Percentiles rank a stretch among this genome's conserved stretches.
Evolutionary conservation across 2,113 vertebrate species (phyloP).

Genomic region (Cygnus atratus): DNA sequence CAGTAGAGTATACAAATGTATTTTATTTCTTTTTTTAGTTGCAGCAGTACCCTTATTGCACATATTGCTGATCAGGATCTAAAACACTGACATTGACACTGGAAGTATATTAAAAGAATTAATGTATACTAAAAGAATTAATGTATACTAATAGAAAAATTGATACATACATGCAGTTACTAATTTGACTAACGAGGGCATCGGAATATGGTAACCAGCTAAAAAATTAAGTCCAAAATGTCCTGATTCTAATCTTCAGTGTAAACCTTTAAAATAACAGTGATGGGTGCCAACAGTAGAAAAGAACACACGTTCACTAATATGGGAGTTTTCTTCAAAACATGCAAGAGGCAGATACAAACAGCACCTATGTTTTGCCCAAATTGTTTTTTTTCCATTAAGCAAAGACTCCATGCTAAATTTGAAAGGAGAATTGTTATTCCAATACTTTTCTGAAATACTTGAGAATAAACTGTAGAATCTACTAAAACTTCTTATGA

Average conservation of each 20-base stretch:
- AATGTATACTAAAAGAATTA: not conserved
- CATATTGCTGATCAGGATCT: not conserved
- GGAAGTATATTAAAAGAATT: not conserved
- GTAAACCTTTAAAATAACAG: not conserved
- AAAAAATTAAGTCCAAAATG: not conserved
- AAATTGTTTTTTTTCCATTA: not conserved
- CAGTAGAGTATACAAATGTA: not conserved
- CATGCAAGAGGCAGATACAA: not conserved
- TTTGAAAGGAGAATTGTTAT: not conserved
- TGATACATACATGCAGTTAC: not conserved
- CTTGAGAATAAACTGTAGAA: not conserved
- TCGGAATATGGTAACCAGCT: not conserved
- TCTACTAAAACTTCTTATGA: not conserved
- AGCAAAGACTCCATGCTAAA: not conserved
- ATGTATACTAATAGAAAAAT: not conserved
- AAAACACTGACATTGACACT: not conserved
- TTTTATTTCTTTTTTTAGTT: not conserved
- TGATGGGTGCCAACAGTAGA: not conserved
- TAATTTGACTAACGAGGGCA: not conserved
- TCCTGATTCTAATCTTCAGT: not conserved
- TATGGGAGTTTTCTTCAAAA: slow-evolving; percentile 20
- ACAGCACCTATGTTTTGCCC: not conserved
- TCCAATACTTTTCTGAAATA: not conserved
- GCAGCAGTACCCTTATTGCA: not conserved
- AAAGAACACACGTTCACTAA: not conserved